Percentiles rank a stretch among this genome's conserved stretches.
These are phyloP conservation scores for Botia almorhae DNA, from an alignment of 2,797 vertebrate genomes.

Conservation along the genomic window DNA sequence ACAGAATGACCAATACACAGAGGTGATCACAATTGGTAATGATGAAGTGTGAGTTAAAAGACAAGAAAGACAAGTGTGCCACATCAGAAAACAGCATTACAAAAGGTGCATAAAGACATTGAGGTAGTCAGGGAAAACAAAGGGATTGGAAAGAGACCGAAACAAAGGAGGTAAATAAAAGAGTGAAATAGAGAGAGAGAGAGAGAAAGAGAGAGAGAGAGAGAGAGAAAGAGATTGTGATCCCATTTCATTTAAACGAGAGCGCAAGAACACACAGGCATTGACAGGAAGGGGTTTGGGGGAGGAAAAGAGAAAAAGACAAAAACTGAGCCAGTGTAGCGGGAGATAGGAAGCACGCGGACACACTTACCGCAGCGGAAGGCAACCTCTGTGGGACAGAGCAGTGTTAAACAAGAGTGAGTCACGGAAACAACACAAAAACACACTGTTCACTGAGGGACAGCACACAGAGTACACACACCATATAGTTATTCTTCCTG, in stretches of 20 bases:
- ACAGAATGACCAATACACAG: too few species aligned
- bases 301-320: constrained; percentile 57
- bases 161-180: constrained; percentile 23
- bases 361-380: constrained; percentile 76
- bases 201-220: constrained; percentile 34
- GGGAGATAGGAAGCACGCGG: constrained; percentile 44
- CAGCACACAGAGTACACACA: constrained; percentile 13
- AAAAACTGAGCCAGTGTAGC: constrained; percentile 56
- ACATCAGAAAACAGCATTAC: not conserved
- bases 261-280: constrained; percentile 51
- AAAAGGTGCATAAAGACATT: not conserved
- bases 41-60: too few species aligned
- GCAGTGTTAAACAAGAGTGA: constrained; percentile 75
- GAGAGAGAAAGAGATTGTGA: constrained; percentile 24
- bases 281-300: constrained; percentile 48
- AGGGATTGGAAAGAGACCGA: constrained; percentile 1
- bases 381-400: constrained; percentile 77
- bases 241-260: constrained; percentile 59
- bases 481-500: not conserved
- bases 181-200: constrained; percentile 16
- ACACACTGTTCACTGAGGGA: constrained; percentile 17
- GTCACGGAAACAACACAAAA: constrained; percentile 58
- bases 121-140: not conserved
- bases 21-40: not conserved
- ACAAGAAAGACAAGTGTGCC: too few species aligned